Evolutionary conservation across 2,888 invertebrate genomes (phyloP).

Genomic region (Stenotaenia linearis): DNA sequence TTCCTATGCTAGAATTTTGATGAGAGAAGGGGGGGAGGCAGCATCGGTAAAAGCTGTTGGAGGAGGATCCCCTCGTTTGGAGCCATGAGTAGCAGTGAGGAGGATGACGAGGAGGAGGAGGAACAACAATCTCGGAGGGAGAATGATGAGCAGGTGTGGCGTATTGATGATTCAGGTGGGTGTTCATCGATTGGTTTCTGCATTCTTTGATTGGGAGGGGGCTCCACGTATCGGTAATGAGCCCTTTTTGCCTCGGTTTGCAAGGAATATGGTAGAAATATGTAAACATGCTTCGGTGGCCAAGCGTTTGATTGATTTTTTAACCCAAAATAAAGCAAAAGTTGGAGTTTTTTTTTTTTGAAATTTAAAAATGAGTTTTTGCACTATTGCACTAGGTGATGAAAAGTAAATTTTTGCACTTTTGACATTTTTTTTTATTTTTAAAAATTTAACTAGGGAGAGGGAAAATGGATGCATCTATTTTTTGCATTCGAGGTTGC

Average conservation of each 20-base stretch:
- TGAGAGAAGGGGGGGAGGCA: neutral
- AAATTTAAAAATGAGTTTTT: too few species aligned
- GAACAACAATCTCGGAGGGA: neutral
- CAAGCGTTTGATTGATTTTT: neutral
- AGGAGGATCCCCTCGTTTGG: slow-evolving; percentile 3
- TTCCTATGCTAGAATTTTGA: neutral
- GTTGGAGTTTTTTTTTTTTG: too few species aligned
- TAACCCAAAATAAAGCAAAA: too few species aligned
- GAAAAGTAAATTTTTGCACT: too few species aligned
- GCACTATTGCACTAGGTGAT: too few species aligned
- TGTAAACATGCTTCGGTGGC: neutral
- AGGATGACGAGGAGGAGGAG: neutral
- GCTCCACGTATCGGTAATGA: neutral
- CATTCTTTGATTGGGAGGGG: slow-evolving; percentile 5
- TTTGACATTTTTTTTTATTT: too few species aligned
- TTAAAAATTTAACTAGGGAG: neutral
- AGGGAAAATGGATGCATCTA: neutral
- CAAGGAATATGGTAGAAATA: neutral
- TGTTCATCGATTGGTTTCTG: neutral
- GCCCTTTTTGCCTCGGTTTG: neutral
- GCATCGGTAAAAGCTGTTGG: neutral
- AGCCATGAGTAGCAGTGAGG: slow-evolving; percentile 12
- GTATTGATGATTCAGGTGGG: neutral
- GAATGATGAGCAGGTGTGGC: slow-evolving; percentile 3
- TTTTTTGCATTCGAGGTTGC: neutral